Evolutionary conservation across 2,113 vertebrate genomes (phyloP), one percentile per base, ranked within the genome.

Genomic region (Cebus imitator): DNA sequence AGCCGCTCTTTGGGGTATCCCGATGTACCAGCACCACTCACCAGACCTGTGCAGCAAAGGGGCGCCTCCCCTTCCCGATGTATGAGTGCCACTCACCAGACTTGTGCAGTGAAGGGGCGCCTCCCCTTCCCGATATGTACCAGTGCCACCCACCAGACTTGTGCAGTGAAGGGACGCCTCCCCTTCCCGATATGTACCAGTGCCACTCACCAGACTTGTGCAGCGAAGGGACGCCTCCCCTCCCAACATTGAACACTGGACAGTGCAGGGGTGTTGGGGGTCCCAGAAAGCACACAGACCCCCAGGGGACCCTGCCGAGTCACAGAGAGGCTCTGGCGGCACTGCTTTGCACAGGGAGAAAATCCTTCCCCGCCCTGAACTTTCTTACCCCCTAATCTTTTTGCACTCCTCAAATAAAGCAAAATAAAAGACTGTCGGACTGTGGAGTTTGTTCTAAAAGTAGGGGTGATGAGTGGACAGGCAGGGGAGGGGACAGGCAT

Each of bases 381-480:
- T 21, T 25, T 14, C 35, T 72, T 61, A 20, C 0, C 18, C 14
- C 37, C 7, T 5, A 2, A 6, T 13, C 55, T 18, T 6, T 20
- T 45, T 21, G 23, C 5, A 14, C 0, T 45, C 87, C 32, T 2
- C 1, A 10, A 97, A 96, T 98, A 98, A 97, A 98, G 50, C 50
- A 85, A 37, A 95, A 18, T 32, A 80, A 97, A 95, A 90, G 90
- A 72, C 20, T 0, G 61, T 84, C 79, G 79, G 92, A 48, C 79
- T 90, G 1, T 43, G 91, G 94, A 83, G 8, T 95, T 92, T 97
- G 83, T 94, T 68, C 87, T 58, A 9, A 83, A 72, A n/a, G 35
- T 27, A 25, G 58, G 6, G 20, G 2, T 4, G 27, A 30, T 27
- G 43, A 55, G 27, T 4, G 14, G 25, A 13, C 14, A 64, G 27